Percentiles rank a stretch among this genome's conserved stretches.
phyloP scores from a whole-genome alignment of 2,113 vertebrate genomes.

The Notarius lentiginosus region DNA sequence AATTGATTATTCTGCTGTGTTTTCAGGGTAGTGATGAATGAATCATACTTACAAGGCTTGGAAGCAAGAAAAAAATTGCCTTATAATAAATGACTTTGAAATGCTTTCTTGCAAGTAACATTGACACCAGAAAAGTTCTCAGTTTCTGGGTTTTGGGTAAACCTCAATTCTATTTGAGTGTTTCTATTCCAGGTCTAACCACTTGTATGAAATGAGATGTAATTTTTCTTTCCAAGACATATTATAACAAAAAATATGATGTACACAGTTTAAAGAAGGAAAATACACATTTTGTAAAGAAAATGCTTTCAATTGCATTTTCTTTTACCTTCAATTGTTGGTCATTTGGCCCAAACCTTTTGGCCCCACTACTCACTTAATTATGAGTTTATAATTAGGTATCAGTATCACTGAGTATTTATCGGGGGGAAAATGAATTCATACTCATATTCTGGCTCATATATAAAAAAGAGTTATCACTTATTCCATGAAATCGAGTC shows the following conservation, averaged over 20 bases:
- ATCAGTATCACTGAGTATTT: too few species aligned
- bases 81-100: not conserved
- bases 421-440: too few species aligned
- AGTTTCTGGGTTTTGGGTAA: slow-evolving; percentile 7
- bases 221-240: not conserved
- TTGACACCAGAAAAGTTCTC: not conserved
- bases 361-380: too few species aligned
- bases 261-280: not conserved
- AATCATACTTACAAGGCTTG: not conserved
- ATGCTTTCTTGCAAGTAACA: slow-evolving; percentile 1
- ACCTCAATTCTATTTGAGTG: not conserved
- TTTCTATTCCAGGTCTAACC: slow-evolving; percentile 11
- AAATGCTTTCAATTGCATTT: not conserved
- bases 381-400: too few species aligned
- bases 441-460: too few species aligned
- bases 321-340: not conserved
- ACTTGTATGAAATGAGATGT: not conserved
- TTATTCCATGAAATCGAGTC: too few species aligned
- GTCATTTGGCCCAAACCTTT: not conserved
- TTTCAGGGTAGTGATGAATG: slow-evolving; percentile 16
- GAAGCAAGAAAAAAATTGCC: not conserved
- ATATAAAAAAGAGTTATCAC: too few species aligned
- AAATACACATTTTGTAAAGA: not conserved
- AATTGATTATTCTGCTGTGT: not conserved
- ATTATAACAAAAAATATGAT: not conserved